A percentile compares a stretch with the other conserved stretches of the same genome.
Conservation (phyloP, 2,113 vertebrate species). For the Sphyrna mokarran region DNA sequence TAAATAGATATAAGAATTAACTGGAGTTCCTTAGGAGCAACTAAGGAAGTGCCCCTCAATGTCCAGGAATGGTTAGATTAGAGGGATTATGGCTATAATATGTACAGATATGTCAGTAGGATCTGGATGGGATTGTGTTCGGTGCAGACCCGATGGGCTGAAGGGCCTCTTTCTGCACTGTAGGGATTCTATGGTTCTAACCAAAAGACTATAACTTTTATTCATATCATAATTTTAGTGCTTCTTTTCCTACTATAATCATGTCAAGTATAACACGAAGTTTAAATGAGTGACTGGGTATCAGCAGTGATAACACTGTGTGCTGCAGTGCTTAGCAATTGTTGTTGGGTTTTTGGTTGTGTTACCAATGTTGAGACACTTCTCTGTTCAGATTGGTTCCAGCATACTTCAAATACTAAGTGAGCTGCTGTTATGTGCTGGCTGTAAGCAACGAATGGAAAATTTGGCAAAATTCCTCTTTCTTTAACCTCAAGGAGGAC, state of each 20-base stretch:
- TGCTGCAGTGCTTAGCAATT: not conserved
- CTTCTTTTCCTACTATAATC: not conserved
- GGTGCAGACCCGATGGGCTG: no score
- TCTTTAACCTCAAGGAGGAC: not conserved
- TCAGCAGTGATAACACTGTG: not conserved
- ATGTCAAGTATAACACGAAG: not conserved
- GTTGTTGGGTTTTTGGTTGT: not conserved
- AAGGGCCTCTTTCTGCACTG: no score
- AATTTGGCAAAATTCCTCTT: not conserved
- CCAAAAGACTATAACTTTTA: not conserved
- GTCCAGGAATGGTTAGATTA: no score
- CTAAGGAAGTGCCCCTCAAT: no score
- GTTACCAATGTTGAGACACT: not conserved
- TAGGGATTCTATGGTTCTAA: no score
- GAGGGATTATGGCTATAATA: no score
- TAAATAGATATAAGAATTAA: not conserved
- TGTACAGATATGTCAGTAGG: no score
- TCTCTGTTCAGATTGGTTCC: not conserved
- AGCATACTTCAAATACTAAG: not conserved
- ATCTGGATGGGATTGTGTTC: no score
- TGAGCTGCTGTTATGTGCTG: not conserved
- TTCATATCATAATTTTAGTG: not conserved
- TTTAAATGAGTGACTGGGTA: not conserved
- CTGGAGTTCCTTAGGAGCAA: not conserved
- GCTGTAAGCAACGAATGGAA: no score